Evolutionary conservation across 2,113 vertebrate species (phyloP), one percentile per base, ranked within the genome.

Genomic region (Oceanites oceanicus): DNA sequence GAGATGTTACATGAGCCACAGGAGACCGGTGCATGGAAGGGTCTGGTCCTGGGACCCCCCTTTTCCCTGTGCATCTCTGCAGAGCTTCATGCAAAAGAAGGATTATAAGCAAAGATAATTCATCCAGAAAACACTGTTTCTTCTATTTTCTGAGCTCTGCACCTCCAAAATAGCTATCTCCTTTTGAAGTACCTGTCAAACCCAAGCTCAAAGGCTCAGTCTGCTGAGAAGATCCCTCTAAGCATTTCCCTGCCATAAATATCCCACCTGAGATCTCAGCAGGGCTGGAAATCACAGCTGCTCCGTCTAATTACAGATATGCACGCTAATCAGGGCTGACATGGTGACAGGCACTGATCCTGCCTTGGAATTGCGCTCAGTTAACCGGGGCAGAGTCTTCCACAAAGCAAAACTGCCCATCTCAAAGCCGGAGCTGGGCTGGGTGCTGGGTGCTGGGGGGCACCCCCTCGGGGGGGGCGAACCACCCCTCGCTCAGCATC

Each of bases 281-380:
- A 88, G 47, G 96, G 94, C 96, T 93, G 87, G 93, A 95, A 95
- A 94, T 72, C 50, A 75, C 90, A 92, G 94, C 85, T 86, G 82
- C 88, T 91, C 77, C 7, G 3, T 76, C 97, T 97, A 84, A 96
- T 96, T 96, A 92, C 96, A 96, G 97, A 93, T 79, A 82, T 52
- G 90, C 34, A 11, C 6, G 0, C 85, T 91, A 80, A 96, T 94
- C 86, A 50, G 86, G 90, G 94, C 91, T 42, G 45, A 82, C 92
- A 91, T 72, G 5, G 42, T 29, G 88, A 90, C 94, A 86, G 90
- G 94, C 55, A 62, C 68, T 20, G 30, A 83, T 74, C 83, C 84
- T 86, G 71, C 68, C n/a, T 77, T 85, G 32, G 36, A 88, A 56
- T 25, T 66, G 90, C 1, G 7, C 84, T 70, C 86, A 15, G 61